These are phyloP conservation scores for Corbicula japonica DNA, from an alignment of 2,888 invertebrate genomes.

Conservation along the genomic window DNA sequence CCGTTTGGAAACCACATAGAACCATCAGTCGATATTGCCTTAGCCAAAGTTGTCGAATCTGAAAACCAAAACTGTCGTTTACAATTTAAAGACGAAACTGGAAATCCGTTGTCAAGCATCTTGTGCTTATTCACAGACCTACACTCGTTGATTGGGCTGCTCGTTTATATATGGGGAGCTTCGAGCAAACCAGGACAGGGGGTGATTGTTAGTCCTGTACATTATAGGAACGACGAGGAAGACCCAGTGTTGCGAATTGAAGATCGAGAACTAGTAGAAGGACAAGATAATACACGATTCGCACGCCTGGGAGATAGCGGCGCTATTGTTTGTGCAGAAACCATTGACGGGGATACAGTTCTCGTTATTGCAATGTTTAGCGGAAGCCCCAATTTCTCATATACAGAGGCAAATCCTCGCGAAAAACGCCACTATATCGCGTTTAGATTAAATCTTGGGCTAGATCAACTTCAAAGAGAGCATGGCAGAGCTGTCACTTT, in stretches of 20 bases:
- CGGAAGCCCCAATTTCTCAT: constrained; percentile 6
- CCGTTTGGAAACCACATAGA: not conserved
- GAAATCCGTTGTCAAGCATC: not conserved
- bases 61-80: not conserved
- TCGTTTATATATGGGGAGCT: constrained; percentile 38
- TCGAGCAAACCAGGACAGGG: constrained; percentile 24
- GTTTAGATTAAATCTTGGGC: too few relatives aligned
- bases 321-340: constrained; percentile 36
- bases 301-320: constrained; percentile 32
- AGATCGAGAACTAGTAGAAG: constrained; percentile 5
- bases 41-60: not conserved
- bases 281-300: constrained; percentile 2
- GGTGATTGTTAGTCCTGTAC: constrained; percentile 4
- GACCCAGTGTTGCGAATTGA: constrained; percentile 1
- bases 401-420: too few relatives aligned
- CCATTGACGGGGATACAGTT: constrained; percentile 26
- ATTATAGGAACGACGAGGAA: constrained; percentile 12
- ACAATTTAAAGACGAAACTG: not conserved
- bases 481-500: too few relatives aligned
- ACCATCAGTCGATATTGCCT: constrained; percentile 9
- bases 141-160: constrained; percentile 8
- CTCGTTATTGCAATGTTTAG: constrained; percentile 41
- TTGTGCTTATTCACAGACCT: constrained; percentile 1
- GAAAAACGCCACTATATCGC: too few relatives aligned
- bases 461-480: too few relatives aligned